Conservation (phyloP, 2,797 vertebrate genomes). For the Chaenodraco wilsoni region DNA sequence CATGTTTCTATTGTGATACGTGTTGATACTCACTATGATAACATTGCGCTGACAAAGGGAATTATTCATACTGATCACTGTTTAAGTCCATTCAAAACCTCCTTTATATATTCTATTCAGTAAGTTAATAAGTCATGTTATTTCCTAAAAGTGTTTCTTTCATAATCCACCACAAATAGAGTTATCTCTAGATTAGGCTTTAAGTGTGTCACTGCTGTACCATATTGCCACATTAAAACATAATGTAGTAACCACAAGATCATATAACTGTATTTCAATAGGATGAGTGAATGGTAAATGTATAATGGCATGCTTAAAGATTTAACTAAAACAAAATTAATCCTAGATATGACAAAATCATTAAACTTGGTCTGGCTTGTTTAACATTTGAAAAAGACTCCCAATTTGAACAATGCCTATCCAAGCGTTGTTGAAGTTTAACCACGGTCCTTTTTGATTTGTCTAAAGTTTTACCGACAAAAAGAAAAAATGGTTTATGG, state of each 20-base stretch:
- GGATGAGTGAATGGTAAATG: background rate
- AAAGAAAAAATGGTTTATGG: background rate
- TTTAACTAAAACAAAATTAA: background rate
- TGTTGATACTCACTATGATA: background rate
- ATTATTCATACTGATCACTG: background rate
- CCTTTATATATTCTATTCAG: background rate
- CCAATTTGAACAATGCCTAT: background rate
- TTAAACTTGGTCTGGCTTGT: background rate
- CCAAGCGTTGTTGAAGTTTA: background rate
- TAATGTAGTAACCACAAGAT: background rate
- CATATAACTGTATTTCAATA: background rate
- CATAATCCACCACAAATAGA: background rate
- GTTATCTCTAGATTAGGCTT: background rate
- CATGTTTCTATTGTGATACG: background rate
- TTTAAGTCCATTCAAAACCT: background rate
- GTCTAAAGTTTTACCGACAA: background rate
- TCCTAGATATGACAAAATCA: background rate
- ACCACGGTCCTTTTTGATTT: background rate
- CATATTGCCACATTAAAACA: background rate
- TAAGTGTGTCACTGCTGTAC: background rate
- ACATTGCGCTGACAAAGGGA: background rate
- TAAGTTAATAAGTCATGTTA: background rate
- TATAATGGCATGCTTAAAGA: background rate
- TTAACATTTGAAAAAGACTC: background rate
- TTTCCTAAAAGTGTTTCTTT: background rate